Base-by-base conservation (phyloP, 2,113 vertebrate species). In the Ondatra zibethicus region DNA sequence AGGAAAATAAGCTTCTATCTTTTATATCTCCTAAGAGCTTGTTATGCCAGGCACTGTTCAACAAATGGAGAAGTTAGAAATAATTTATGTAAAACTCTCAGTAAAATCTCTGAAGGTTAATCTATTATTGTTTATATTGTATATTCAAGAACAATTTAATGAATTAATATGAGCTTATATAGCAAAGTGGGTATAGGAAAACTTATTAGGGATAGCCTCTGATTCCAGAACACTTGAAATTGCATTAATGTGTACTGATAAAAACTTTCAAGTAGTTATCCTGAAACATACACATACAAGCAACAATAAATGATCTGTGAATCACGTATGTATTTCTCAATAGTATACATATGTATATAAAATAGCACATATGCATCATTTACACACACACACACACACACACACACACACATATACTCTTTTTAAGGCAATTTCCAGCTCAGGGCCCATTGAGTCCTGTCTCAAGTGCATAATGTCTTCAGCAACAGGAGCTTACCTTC, bases 191-290 rank as follows among this genome's bases (percentile, higher is more conserved):
- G 36, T 63, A 31, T 33, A 55, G 1, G 3, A 7, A 6, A 68
- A 25, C 36, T 47, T 45, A 29, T 29, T 4, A 89, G 19, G 52
- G 65, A n/a, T 84, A 70, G 7, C 3, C 12, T 85, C 58, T 73
- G 1, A 11, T 23, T 61, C 61, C 0, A 89, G 4, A 63, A 9
- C 3, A 68, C 10, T 9, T 13, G 3, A 0, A 4, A 0, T 68
- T 14, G 29, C 3, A 27, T 29, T 17, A 17, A 5, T 73, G 14
- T 55, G 11, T 19, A 66, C 2, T 58, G 13, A 1, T 39, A 27
- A 5, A 17, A 66, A 29, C 61, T 88, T n/a, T 27, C 12, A 88
- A 88, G 7, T 27, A 1, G 33, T 27, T 31, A 11, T 33, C 4
- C 39, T 33, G 27, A 85, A 65, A 85, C 7, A 58, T 58, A 58